Evolutionary conservation across 1,140 invertebrate genomes (phyloP), one percentile per base, ranked within the genome.

Genomic region (Ips nitidus): DNA sequence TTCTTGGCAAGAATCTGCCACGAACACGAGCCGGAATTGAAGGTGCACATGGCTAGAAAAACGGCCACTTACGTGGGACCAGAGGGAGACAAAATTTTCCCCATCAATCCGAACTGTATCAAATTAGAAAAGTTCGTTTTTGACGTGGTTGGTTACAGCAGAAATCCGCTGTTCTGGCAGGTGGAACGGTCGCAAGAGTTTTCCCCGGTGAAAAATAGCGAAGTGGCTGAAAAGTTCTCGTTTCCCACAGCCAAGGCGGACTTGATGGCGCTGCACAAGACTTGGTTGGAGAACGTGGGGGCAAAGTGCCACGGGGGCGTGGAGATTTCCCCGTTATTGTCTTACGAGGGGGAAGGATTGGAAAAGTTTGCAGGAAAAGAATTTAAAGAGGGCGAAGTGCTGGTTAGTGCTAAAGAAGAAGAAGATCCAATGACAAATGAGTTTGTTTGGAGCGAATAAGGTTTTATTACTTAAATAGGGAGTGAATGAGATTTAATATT

Each of bases 81-180:
- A 0, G 83, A 89, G 63, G 94, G 94, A 2, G 81, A 87, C 40
- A 82, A 85, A 53, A 82, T 90, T 5, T 90, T 88, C 65, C 97
- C 98, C 0, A 86, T 86, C 0, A 86, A 88, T 75, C 89, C 93
- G 0, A 99, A 99, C 80, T 98, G 97, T 39, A 95, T 99, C 69
- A 99, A 99, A 84, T 92, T 99, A 80, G 98, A 99, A 77, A 99
- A 99, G 82, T 99, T 99, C 81, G 91, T 99, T 1, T 99, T 99
- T 80, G 98, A 99, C 83, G 95, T 98, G 0, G 98, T 99, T 80
- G 90, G 91, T 75, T 97, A 94, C 81, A 87, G 94, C 0, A 86
- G 91, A 81, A 91, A 91, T 73, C 95, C 99, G 78, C 93, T 91
- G 38, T 93, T 94, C 2, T 95, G 97, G 90, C 94, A 98, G 85